These are phyloP conservation scores for Apoda limacodes DNA, from an alignment of 2,888 invertebrate genomes.

Conservation along the genomic window DNA sequence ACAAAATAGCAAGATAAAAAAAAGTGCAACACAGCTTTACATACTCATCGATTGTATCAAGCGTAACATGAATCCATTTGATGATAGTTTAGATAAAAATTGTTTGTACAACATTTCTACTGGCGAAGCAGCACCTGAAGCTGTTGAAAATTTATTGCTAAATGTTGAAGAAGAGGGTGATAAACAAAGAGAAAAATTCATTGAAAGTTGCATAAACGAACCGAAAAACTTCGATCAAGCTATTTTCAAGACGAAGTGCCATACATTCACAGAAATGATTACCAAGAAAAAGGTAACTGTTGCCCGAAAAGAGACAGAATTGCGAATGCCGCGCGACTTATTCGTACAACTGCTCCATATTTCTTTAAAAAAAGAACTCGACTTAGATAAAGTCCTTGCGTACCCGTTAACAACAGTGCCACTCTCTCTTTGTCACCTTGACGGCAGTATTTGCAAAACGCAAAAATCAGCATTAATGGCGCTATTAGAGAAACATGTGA, in stretches of 20 bases:
- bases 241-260: too few relatives aligned
- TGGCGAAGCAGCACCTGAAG: conserved; percentile 3
- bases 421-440: conserved; percentile 11
- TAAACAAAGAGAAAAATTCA: too few relatives aligned
- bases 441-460: conserved; percentile 11
- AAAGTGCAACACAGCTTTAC: too few relatives aligned
- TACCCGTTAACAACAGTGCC: conserved; percentile 7
- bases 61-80: not conserved
- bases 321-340: conserved; percentile 4
- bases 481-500: conserved; percentile 5
- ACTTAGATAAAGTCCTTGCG: conserved; percentile 4
- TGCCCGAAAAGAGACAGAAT: too few relatives aligned
- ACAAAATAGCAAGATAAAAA: not conserved
- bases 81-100: too few relatives aligned
- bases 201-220: too few relatives aligned
- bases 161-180: conserved; percentile 1
- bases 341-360: conserved; percentile 5
- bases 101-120: too few relatives aligned
- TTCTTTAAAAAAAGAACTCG: not conserved
- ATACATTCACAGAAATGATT: too few relatives aligned
- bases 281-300: too few relatives aligned
- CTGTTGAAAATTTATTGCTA: not conserved
- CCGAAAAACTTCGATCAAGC: too few relatives aligned
- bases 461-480: conserved; percentile 3
- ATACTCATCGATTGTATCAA: too few relatives aligned